Percentiles rank a stretch among this genome's conserved stretches.
Conservation (phyloP, 1,140 invertebrate genomes). For the Linepithema humile region DNA sequence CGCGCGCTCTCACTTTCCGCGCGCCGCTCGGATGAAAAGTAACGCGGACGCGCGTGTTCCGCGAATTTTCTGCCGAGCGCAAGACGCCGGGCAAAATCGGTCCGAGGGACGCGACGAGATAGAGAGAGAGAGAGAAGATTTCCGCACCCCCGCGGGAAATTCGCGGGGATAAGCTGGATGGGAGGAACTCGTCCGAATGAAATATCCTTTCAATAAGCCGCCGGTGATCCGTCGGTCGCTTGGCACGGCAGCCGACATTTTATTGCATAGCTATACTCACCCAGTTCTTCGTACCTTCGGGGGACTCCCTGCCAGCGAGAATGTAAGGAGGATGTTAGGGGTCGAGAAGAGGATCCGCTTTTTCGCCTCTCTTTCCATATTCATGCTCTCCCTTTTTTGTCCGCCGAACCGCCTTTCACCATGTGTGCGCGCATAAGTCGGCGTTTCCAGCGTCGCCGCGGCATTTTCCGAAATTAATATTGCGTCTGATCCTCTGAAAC, state of each 20-base stretch:
- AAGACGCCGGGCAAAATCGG: too few relatives aligned
- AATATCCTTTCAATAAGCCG: constrained; percentile 82
- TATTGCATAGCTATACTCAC: constrained; percentile 74
- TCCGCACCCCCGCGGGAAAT: constrained; percentile 75
- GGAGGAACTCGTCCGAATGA: constrained; percentile 76
- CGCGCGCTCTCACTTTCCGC: constrained; percentile 45
- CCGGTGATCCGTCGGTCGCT: constrained; percentile 78
- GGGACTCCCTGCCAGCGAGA: constrained; percentile 54
- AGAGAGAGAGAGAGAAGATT: constrained; percentile 66
- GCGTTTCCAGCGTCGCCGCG: background rate
- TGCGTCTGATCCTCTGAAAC: background rate
- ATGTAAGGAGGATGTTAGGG: constrained; percentile 68
- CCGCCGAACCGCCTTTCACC: background rate
- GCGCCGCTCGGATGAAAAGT: constrained; percentile 40
- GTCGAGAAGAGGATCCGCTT: constrained; percentile 57
- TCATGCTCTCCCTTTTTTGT: background rate
- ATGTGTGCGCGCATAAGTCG: background rate
- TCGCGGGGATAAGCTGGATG: constrained; percentile 76
- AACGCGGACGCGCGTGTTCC: constrained; percentile 29
- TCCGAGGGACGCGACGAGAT: constrained; percentile 49
- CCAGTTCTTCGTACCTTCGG: constrained; percentile 29
- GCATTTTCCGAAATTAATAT: constrained; percentile 10
- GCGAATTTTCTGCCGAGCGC: constrained; percentile 45
- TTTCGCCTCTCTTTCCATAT: constrained; percentile 23
- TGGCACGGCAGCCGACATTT: constrained; percentile 77